A percentile compares a stretch with the other conserved stretches of the same genome.
These are phyloP conservation scores for Eriosoma lanigerum DNA, from an alignment of 1,140 invertebrate species.

Conservation along the genomic window DNA sequence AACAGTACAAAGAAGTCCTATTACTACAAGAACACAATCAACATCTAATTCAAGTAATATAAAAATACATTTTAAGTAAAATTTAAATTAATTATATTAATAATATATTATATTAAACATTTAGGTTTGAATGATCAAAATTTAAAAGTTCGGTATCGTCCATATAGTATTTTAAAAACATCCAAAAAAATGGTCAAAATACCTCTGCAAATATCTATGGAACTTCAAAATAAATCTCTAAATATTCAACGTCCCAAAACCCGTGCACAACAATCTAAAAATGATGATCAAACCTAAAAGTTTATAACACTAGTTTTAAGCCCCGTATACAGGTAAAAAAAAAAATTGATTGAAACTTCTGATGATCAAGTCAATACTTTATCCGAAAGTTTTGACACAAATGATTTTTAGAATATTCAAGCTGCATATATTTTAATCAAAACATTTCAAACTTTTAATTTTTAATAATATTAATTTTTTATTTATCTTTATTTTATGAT, in stretches of 20 bases:
- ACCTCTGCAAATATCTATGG: not conserved
- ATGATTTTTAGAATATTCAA: not conserved
- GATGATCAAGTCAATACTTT: not conserved
- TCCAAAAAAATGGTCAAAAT: constrained; percentile 25
- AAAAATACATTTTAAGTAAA: not conserved
- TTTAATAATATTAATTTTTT: no score
- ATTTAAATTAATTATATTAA: not conserved
- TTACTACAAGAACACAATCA: constrained; percentile 79
- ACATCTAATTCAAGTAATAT: constrained; percentile 81
- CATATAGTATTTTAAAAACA: constrained; percentile 19
- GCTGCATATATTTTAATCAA: no score
- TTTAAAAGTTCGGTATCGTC: not conserved
- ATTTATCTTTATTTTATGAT: no score
- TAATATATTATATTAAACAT: no score
- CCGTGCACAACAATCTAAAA: not conserved
- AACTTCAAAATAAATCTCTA: not conserved
- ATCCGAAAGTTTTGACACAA: not conserved
- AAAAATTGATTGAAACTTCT: not conserved
- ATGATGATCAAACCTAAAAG: not conserved
- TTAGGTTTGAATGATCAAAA: not conserved
- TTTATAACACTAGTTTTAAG: not conserved
- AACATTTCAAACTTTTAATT: not conserved
- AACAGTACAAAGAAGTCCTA: not conserved
- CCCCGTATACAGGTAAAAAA: not conserved
- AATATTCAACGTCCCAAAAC: not conserved